Evolutionary conservation across 2,797 vertebrate genomes (phyloP).

Genomic region (Leucoraja ocellata): DNA sequence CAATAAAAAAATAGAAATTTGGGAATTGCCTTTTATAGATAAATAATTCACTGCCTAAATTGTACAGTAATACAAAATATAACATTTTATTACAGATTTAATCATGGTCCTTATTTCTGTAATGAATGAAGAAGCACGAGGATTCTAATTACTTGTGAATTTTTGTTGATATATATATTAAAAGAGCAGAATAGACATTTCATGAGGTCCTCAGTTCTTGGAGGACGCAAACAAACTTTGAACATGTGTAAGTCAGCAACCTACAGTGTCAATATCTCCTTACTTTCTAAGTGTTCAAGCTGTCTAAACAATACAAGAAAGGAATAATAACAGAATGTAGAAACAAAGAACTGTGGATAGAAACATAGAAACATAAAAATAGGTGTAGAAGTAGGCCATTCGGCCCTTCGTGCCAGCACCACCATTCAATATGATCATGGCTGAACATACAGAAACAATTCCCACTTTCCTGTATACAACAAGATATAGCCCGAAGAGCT

Average conservation of each 20-base stretch:
- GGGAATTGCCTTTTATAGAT: not conserved
- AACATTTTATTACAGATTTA: not conserved
- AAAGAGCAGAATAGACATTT: not conserved
- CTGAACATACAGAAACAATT: too few species aligned
- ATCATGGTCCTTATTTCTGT: not conserved
- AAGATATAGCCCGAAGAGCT: too few species aligned
- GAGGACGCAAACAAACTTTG: conserved; percentile 44
- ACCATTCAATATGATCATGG: too few species aligned
- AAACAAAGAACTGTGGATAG: too few species aligned
- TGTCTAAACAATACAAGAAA: conserved; percentile 75
- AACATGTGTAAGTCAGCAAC: conserved; percentile 50
- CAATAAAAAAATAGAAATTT: not conserved
- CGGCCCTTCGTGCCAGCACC: too few species aligned
- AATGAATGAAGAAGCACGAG: not conserved
- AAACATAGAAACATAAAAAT: too few species aligned
- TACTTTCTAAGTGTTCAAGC: conserved; percentile 72
- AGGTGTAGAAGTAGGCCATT: too few species aligned
- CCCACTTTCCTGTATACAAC: too few species aligned
- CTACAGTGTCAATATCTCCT: conserved; percentile 61
- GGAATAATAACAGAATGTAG: conserved; percentile 55
- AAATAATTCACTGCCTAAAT: not conserved
- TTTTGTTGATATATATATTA: not conserved
- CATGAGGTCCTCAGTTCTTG: not conserved
- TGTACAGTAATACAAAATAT: not conserved
- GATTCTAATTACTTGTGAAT: not conserved